Base-by-base conservation (phyloP, 2,888 invertebrate genomes). In the Coecobrya sp. region DNA sequence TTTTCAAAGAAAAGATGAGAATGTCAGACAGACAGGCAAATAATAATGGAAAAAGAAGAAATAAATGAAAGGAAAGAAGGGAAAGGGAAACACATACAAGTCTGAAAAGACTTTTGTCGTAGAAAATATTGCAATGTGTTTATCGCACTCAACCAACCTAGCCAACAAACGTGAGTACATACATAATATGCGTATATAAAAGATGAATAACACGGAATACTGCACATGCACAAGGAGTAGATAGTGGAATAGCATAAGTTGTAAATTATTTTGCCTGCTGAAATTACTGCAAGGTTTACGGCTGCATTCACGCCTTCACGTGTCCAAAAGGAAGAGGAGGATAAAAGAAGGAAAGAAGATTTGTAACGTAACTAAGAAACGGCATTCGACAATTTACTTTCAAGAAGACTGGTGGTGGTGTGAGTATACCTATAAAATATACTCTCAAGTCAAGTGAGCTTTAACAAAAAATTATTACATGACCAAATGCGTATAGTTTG, bases 251-350 rank as follows among this genome's bases (percentile, higher is more conserved):
- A 25, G 10, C 65, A 59, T 19, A 30, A 70, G 22, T 76, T 73
- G 87, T 87, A 87, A 87, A 76, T 76, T 88, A 88, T 88, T 81
- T 81, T 79, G 79, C 65, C 76, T 59, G 81, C 59, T 88, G 81
- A 73, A 81, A 81, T 65, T 52, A 88, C 79, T 65, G 45, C 22
- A 76, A 81, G 81, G 25, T 88, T 88, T 88, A 88, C 52, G 81
- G 81, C 52, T 19, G 76, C 42, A 88, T 81, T 89, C 89, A 89
- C 89, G 82, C 89, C 89, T 89, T 89, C 89, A 81, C 87, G 73
- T 76, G 76, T 87, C 76, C 87, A 76, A 76, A 70, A 87, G 55
- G 16, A 87, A 52, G 42, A 52, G 22, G 59, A 87, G 79, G 11
- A 79, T 22, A 65, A 27, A 70, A 68, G 30, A 68, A 19, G 36